Percentiles rank a stretch among this genome's conserved stretches.
Evolutionary conservation across 37 sponge, comb jelly and placozoan genomes (phyloP).

Genomic region (Haliclona indistincta): DNA sequence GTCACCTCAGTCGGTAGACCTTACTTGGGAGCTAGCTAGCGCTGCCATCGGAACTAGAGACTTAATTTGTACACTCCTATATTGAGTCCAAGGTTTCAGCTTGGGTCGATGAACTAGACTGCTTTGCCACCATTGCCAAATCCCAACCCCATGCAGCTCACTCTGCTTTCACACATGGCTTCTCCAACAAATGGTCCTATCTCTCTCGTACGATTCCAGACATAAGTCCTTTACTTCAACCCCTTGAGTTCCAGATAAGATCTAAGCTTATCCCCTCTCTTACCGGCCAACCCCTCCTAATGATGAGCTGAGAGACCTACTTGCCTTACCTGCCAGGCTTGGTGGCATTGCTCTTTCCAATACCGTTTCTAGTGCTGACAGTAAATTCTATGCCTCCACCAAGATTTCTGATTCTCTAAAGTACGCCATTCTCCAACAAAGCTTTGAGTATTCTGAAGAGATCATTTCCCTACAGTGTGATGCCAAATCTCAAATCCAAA

Average conservation of each 20-base stretch:
- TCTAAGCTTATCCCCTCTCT: slow-evolving; percentile 25
- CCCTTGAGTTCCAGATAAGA: slow-evolving; percentile 11
- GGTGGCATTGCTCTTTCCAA: slow-evolving; percentile 40
- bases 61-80: no score
- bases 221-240: slow-evolving; percentile 11
- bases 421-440: no score
- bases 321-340: slow-evolving; percentile 28
- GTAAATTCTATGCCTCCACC: slow-evolving; percentile 13
- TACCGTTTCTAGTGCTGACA: not conserved
- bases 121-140: no score
- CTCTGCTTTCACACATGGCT: slow-evolving; percentile 27
- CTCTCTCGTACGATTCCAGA: slow-evolving; percentile 15
- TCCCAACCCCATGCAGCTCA: slow-evolving; percentile 27
- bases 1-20: slow-evolving; percentile 29
- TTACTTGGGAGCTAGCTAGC: slow-evolving; percentile 32
- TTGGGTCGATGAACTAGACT: no score
- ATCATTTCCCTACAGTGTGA: no score
- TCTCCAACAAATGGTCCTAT: slow-evolving; percentile 38
- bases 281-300: slow-evolving; percentile 5
- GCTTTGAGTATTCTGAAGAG: no score
- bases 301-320: slow-evolving; percentile 9
- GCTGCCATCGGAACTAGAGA: no score
- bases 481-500: no score
- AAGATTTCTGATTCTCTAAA: no score
- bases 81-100: no score